Conservation (phyloP, 1,140 invertebrate species). For the Bilobella aurantiaca region DNA sequence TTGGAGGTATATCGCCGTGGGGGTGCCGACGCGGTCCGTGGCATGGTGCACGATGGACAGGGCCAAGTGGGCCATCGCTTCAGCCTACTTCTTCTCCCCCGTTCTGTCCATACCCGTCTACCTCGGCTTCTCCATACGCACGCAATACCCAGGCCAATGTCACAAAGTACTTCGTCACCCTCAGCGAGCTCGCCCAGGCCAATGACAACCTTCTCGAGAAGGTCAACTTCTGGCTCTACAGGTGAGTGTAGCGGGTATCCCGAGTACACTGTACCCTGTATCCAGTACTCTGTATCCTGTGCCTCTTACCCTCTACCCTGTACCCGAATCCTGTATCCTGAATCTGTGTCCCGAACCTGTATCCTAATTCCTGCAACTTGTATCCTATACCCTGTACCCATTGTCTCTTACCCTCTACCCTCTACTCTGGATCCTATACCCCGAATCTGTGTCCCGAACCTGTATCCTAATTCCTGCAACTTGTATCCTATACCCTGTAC, state of each 20-base stretch:
- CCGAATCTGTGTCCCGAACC: no score
- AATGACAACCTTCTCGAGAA: constrained; percentile 46
- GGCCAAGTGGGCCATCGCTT: constrained; percentile 60
- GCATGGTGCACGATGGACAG: constrained; percentile 66
- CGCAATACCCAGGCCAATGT: constrained; percentile 33
- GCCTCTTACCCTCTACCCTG: no score
- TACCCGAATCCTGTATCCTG: no score
- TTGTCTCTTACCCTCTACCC: no score
- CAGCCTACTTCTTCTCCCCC: constrained; percentile 68
- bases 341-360: no score
- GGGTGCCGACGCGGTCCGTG: constrained; percentile 57
- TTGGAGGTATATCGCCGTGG: constrained; percentile 84
- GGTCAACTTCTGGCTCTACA: constrained; percentile 74
- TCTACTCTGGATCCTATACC: no score
- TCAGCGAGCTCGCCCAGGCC: constrained; percentile 44
- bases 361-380: no score
- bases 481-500: no score
- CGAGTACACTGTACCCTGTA: background rate
- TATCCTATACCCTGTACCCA: no score
- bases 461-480: no score
- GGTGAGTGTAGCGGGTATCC: constrained; percentile 22
- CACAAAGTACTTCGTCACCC: constrained; percentile 44
- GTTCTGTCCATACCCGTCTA: constrained; percentile 76
- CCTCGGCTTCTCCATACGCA: constrained; percentile 53
- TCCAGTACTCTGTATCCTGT: no score